Evolutionary conservation across 2,888 invertebrate species (phyloP).

Genomic region (Clivina fossor): DNA sequence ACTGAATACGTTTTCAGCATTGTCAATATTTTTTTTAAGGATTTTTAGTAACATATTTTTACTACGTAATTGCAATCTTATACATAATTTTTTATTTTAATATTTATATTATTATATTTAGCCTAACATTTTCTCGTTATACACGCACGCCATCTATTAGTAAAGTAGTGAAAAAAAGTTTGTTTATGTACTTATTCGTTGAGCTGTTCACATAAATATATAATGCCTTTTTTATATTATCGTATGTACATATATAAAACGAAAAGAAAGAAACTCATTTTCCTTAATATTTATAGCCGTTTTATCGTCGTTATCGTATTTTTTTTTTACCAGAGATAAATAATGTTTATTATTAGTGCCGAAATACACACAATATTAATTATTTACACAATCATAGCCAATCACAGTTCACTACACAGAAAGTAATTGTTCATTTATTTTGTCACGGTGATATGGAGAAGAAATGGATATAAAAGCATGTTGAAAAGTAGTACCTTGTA

Average conservation of each 20-base stretch:
- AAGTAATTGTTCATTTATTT: too few species aligned
- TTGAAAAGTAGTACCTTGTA: too few species aligned
- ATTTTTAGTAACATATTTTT: constrained; percentile 14
- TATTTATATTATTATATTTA: constrained; percentile 10
- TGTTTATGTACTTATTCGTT: constrained; percentile 21
- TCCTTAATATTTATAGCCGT: constrained; percentile 23
- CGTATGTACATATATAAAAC: constrained; percentile 28
- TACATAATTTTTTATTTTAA: constrained; percentile 10
- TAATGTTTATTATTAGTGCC: too few species aligned
- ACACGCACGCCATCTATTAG: constrained; percentile 21
- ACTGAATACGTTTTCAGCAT: constrained; percentile 26
- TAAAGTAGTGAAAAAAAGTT: constrained; percentile 27
- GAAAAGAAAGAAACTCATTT: too few species aligned
- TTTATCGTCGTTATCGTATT: constrained; percentile 18
- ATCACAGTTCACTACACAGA: too few species aligned
- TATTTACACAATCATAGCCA: too few species aligned
- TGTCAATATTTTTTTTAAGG: constrained; percentile 24
- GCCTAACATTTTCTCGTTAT: constrained; percentile 19
- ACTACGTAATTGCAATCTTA: constrained; percentile 29
- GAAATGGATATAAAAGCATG: too few species aligned
- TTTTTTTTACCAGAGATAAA: too few species aligned
- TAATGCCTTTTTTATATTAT: constrained; percentile 12
- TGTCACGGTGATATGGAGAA: too few species aligned
- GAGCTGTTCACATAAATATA: constrained; percentile 22
- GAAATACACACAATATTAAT: too few species aligned